Evolutionary conservation across 2,888 invertebrate genomes (phyloP), one percentile per base, ranked within the genome.

Genomic region (Polyploca ridens): DNA sequence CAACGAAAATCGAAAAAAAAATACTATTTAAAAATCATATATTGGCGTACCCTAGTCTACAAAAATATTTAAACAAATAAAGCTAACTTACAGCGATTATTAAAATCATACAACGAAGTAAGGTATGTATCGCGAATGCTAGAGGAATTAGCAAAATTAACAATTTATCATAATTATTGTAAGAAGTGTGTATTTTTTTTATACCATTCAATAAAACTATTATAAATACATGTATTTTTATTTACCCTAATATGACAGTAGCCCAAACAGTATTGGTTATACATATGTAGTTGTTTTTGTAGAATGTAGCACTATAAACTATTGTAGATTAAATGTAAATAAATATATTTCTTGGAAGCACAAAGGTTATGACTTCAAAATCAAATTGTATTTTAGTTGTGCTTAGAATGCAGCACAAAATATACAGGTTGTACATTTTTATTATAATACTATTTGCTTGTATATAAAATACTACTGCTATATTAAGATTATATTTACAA

Each of bases 191-290:
- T 91, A 91, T 83, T 90, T 90, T 92, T 58, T 92, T 92, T 91
- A 87, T 92, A 91, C 89, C 82, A 87, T 87, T 89, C 86, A 93
- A 92, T 93, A 93, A 93, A 93, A 88, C 80, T 87, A 87, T 84
- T 71, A 88, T 90, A 88, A 84, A 87, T 74, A 70, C n/a, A 58
- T 90, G 13, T 13, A 87, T 67, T 74, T 77, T 77, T 70, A 64
- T 44, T 33, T 54, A 33, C 67, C 61, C 38, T 11, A 6, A 33
- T n/a, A 14, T 13, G 0, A 58, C 33, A 13, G 1, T 58, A 58
- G 58, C 33, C 19, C 54, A 8, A 54, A 54, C 10, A 8, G 54
- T 54, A 54, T 16, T 54, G 19, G 6, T 54, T 54, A 54, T 19
- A 54, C 19, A 54, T 54, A 27, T 27, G 27, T 27, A 54, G 6